Percentiles rank a stretch among this genome's conserved stretches.
Evolutionary conservation across 2,888 invertebrate genomes (phyloP).

Genomic region (Dynastes hyllus): DNA sequence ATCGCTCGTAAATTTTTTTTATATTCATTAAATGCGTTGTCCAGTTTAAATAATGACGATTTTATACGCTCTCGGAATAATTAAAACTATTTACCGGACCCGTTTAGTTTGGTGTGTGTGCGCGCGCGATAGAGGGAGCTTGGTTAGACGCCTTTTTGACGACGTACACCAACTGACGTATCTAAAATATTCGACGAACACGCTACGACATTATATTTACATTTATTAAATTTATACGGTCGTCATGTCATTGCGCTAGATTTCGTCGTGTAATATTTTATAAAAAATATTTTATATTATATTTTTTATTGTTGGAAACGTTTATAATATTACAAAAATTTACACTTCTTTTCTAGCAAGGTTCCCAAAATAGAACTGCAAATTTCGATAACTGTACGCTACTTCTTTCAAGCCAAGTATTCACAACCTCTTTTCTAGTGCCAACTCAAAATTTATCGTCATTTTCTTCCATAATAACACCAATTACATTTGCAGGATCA

Average conservation of each 20-base stretch:
- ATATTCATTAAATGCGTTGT: slow-evolving; percentile 46
- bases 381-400: no score
- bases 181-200: slow-evolving; percentile 32
- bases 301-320: no score
- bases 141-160: slow-evolving; percentile 4
- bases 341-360: no score
- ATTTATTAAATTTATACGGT: slow-evolving; percentile 8
- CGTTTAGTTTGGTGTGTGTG: not conserved
- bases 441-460: no score
- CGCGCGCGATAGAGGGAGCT: not conserved
- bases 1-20: slow-evolving; percentile 33
- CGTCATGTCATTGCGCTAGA: not conserved
- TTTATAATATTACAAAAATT: no score
- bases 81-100: slow-evolving; percentile 45
- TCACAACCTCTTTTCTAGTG: no score
- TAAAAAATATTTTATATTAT: not conserved
- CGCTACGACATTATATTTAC: slow-evolving; percentile 15
- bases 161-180: not conserved
- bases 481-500: no score
- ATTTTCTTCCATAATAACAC: no score
- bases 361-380: no score
- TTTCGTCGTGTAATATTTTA: slow-evolving; percentile 17
- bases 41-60: slow-evolving; percentile 49
- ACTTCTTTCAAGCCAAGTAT: no score
- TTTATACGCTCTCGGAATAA: slow-evolving; percentile 47